phyloP scores from a whole-genome alignment of 2,113 vertebrate species.

The Chrysemys picta region DNA sequence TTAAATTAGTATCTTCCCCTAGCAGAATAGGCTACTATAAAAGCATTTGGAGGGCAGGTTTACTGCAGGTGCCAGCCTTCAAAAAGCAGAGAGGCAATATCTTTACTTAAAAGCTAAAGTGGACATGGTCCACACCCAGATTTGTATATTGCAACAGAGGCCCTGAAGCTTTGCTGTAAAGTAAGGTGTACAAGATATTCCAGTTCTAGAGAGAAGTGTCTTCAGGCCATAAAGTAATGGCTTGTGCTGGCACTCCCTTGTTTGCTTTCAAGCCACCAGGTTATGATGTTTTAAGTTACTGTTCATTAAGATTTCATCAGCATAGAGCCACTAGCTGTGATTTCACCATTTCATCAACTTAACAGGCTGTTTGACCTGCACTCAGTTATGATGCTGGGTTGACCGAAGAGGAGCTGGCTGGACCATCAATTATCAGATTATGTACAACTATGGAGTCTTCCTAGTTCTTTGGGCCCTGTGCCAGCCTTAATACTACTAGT shows the following conservation, averaged over 20 bases:
- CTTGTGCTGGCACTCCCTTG: neutral
- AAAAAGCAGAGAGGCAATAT: neutral
- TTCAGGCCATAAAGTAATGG: neutral
- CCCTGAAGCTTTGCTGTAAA: neutral
- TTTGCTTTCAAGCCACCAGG: neutral
- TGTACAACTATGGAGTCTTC: neutral
- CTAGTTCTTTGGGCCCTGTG: too few species aligned
- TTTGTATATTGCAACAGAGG: neutral
- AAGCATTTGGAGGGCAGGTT: neutral
- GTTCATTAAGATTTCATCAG: neutral
- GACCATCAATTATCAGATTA: neutral
- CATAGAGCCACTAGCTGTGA: neutral
- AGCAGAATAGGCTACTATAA: neutral
- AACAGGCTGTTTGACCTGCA: neutral
- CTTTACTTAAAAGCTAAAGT: neutral
- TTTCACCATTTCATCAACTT: neutral
- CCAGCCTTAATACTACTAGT: neutral
- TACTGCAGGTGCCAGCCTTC: neutral
- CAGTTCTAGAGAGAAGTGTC: neutral
- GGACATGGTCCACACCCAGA: rapidly evolving
- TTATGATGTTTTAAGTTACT: neutral
- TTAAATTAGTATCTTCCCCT: neutral
- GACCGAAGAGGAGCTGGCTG: neutral
- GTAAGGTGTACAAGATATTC: neutral
- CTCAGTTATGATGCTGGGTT: neutral